Evolutionary conservation across 1,140 invertebrate species (phyloP), one percentile per base, ranked within the genome.

Genomic region (Brachionus rubens): DNA sequence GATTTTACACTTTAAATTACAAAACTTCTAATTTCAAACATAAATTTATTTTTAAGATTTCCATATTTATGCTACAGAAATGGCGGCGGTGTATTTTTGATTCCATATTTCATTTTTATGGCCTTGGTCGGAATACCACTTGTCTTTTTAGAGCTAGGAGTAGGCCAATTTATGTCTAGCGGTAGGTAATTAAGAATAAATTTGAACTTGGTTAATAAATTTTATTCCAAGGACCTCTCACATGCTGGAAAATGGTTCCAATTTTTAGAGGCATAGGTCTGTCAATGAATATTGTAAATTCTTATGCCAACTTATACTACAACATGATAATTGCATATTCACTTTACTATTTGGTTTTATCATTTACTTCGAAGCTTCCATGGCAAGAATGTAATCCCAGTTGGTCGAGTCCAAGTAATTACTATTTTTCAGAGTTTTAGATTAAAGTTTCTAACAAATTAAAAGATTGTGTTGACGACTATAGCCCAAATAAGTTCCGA

Each of bases 261-360:
- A 76, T 87, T 12, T 86, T 80, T 80, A 47, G 26, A 62, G 75
- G 75, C 30, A 46, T 76, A 14, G 75, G 75, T 10, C 14, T 76
- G 2, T 59, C 75, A 7, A 62, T 62, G 54, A 46, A 46, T 28
- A 76, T 76, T 24, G 48, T 67, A n/a, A 47, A 46, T 33, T 47
- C 19, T 67, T 76, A 62, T 50, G 30, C 48, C 3, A 76, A 59
- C 14, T n/a, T 76, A 10, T 82, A 83, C 75, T 92, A 92, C 82
- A 92, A 91, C 80, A 87, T 91, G n/a, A 91, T 92, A 77, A 91
- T 92, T 77, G 91, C 90, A 46, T 92, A 91, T 91, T 91, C 90
- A 46, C 88, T 92, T 43, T 90, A 90, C 82, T 92, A 92, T 82
- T 90, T 92, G 87, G 89, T 89, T 76, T 89, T 90, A 40, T 91